Evolutionary conservation across 1,140 invertebrate species (phyloP).

Genomic region (Nixonia krombeini): DNA sequence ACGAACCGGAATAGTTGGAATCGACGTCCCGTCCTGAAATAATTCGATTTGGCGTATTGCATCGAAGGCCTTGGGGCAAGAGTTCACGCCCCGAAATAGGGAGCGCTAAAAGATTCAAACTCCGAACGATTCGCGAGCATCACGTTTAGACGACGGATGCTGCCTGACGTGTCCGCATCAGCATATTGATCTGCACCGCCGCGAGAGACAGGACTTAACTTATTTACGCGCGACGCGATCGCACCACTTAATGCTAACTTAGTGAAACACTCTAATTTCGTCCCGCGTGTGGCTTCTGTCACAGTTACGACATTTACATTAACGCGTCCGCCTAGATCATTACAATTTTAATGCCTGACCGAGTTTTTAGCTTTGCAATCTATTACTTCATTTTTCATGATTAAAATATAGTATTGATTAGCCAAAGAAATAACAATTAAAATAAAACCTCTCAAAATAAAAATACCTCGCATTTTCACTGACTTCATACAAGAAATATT

Average conservation of each 20-base stretch:
- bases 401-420: too few species aligned
- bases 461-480: too few species aligned
- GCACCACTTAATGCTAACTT: constrained; percentile 27
- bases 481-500: too few species aligned
- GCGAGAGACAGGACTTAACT: constrained; percentile 26
- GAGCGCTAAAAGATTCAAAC: constrained; percentile 46
- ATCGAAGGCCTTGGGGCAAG: constrained; percentile 45
- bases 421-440: too few species aligned
- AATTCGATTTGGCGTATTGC: constrained; percentile 48
- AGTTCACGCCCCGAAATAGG: constrained; percentile 57
- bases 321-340: too few species aligned
- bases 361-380: background rate
- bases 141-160: constrained; percentile 18
- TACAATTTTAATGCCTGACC: background rate
- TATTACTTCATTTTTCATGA: too few species aligned
- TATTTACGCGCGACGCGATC: constrained; percentile 25
- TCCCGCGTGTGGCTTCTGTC: constrained; percentile 12
- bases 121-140: constrained; percentile 14
- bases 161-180: constrained; percentile 23
- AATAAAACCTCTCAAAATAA: too few species aligned
- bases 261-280: constrained; percentile 30
- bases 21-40: constrained; percentile 41
- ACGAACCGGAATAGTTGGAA: constrained; percentile 40
- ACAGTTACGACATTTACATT: constrained; percentile 14
- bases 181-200: constrained; percentile 27